These are phyloP conservation scores for Muscicapa striata DNA, from an alignment of 2,797 vertebrate species.

Conservation along the genomic window DNA sequence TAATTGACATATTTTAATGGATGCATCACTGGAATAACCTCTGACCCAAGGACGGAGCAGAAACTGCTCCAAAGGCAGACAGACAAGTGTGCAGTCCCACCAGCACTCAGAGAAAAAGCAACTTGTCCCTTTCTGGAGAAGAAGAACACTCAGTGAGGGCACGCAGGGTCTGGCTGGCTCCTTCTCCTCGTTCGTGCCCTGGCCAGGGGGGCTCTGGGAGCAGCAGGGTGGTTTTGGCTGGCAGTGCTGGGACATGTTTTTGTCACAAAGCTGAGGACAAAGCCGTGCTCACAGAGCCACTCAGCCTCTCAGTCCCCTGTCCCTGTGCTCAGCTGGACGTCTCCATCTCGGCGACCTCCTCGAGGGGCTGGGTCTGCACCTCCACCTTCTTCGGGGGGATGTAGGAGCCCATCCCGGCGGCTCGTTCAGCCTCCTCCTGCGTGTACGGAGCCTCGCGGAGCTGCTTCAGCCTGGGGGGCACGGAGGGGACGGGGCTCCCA, in stretches of 20 bases:
- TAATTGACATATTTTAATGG: not conserved
- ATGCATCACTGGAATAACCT: not conserved
- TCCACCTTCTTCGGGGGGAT: conserved; percentile 82
- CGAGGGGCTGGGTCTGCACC: conserved; percentile 86
- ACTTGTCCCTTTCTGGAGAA: not conserved
- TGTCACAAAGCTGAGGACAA: not conserved
- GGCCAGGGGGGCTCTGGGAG: not conserved
- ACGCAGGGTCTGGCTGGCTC: not conserved
- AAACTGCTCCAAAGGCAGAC: not conserved
- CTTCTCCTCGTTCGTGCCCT: not conserved
- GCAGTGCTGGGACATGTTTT: accelerated
- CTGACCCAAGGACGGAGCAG: not conserved
- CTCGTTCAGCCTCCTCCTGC: conserved; percentile 93
- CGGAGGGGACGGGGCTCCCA: no score
- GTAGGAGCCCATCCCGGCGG: conserved; percentile 97
- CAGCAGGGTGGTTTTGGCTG: not conserved
- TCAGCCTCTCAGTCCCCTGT: not conserved
- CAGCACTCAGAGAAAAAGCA: not conserved
- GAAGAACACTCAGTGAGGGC: not conserved
- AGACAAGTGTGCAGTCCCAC: accelerated
- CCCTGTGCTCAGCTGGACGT: conserved; percentile 36
- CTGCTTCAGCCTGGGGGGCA: conserved; percentile 84
- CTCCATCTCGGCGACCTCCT: conserved; percentile 75
- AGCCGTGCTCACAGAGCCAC: not conserved
- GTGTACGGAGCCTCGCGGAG: conserved; percentile 90